Base-by-base conservation (phyloP, 2,797 vertebrate genomes). In the Choloepus didactylus region DNA sequence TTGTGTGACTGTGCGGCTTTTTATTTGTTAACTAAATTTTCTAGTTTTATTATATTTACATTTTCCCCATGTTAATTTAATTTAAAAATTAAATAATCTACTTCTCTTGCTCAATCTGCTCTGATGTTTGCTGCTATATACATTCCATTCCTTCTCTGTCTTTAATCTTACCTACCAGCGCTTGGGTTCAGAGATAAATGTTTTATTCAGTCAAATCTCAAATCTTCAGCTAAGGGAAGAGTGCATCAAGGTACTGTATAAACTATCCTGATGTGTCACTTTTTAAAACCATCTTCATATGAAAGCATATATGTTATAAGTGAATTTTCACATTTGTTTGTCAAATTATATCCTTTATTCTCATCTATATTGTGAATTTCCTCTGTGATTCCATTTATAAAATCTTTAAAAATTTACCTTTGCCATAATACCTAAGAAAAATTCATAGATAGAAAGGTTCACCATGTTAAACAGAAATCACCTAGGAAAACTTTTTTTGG, bases 181-280 rank as follows among this genome's bases (percentile, higher is more conserved):
- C 99, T 99, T 98, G 99, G 99, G 98, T 99, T 99, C 99, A 99
- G 99, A 99, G 99, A 99, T 99, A 99, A 99, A 98, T 99, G 99
- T 98, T 99, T 99, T 98, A 99, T 99, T 99, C 99, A 99, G 98
- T 99, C 99, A 98, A 98, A 99, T 98, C 98, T 98, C 99, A 99
- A 99, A 99, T 98, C 99, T 98, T 97, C 99, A 98, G 96, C 97
- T 99, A 99, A 99, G 98, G 99, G 98, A 98, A 98, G 98, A 99
- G 98, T 98, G 98, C 98, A 98, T 97, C 99, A 99, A 99, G 99
- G 99, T 99, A 99, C 98, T 98, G 99, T 99, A 98, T 97, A 97
- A 95, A 97, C 93, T 97, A 89, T 98, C 97, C 97, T 97, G 95
- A 94, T 94, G 94, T 93, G 89, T 96, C 11, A 95, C 95, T 93